These are phyloP conservation scores for Chromoteleia sp. DNA, from an alignment of 2,888 invertebrate species.

Conservation along the genomic window DNA sequence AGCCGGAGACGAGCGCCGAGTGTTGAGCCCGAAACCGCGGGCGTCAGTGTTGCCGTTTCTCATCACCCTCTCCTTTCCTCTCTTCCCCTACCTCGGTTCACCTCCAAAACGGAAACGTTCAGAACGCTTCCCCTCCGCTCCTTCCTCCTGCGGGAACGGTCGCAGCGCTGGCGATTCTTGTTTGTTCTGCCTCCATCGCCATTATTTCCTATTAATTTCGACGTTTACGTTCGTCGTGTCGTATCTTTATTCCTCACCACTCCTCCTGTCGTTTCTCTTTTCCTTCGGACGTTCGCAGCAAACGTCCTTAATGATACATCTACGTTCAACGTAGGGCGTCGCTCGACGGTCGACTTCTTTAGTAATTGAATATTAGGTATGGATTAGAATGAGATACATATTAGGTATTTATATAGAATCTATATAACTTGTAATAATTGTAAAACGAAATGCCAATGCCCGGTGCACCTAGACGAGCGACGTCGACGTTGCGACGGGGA, in stretches of 20 bases:
- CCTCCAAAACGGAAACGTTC: slow-evolving; percentile 10
- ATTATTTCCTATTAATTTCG: slow-evolving; percentile 39
- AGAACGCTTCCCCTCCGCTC: slow-evolving; percentile 20
- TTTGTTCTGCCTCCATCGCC: slow-evolving; percentile 16
- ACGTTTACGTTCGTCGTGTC: slow-evolving; percentile 19
- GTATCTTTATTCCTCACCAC: slow-evolving; percentile 39
- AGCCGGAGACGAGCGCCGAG: slow-evolving; percentile 74
- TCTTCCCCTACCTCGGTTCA: slow-evolving; percentile 2
- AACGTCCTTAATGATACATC: slow-evolving; percentile 80
- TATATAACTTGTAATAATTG: slow-evolving; percentile 84
- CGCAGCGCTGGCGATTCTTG: slow-evolving; percentile 26
- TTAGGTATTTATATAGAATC: slow-evolving; percentile 85
- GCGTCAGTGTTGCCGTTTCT: slow-evolving; percentile 46
- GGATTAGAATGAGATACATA: slow-evolving; percentile 84
- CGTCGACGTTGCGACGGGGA: slow-evolving; percentile 67
- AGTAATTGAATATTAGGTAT: slow-evolving; percentile 84
- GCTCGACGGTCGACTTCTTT: slow-evolving; percentile 81
- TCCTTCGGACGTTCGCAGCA: slow-evolving; percentile 64
- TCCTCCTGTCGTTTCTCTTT: slow-evolving; percentile 32
- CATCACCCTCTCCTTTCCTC: slow-evolving; percentile 1
- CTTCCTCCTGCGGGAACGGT: slow-evolving; percentile 10
- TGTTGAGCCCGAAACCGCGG: slow-evolving; percentile 58
- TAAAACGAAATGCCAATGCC: slow-evolving; percentile 84
- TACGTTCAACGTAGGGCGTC: slow-evolving; percentile 72
- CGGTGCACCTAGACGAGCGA: slow-evolving; percentile 80